These are phyloP conservation scores for Mastigias papua DNA, from an alignment of 30 jellyfish, hydroid and myxozoan species.

Conservation along the genomic window DNA sequence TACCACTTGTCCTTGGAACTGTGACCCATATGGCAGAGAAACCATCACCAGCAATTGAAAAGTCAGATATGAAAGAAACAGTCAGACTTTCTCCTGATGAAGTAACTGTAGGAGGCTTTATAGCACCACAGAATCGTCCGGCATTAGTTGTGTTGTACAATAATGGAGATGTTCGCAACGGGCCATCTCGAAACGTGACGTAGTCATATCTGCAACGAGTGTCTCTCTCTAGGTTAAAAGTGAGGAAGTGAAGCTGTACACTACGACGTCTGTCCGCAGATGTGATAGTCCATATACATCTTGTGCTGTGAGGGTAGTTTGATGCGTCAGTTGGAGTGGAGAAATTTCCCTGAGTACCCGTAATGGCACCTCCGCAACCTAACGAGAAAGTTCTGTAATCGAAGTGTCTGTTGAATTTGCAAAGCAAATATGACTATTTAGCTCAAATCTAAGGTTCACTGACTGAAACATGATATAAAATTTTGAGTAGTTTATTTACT, in stretches of 20 bases:
- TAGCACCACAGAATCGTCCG: constrained; percentile 83
- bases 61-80: constrained; percentile 61
- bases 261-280: constrained; percentile 41
- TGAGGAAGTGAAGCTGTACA: constrained; percentile 58
- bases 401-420: too few species aligned
- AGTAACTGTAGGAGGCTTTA: constrained; percentile 67
- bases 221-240: constrained; percentile 65
- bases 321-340: constrained; percentile 53
- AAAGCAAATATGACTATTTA: too few species aligned
- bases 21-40: constrained; percentile 82
- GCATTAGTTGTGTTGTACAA: constrained; percentile 35
- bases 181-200: constrained; percentile 79
- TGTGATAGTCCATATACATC: constrained; percentile 75
- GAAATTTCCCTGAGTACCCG: constrained; percentile 53
- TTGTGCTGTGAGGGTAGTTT: constrained; percentile 64
- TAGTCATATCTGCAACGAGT: constrained; percentile 64
- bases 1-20: constrained; percentile 66
- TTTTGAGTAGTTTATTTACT: too few species aligned
- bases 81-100: constrained; percentile 82
- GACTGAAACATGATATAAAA: too few species aligned
- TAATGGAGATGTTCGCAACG: constrained; percentile 47
- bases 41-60: constrained; percentile 49
- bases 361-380: constrained; percentile 77
- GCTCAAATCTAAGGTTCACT: too few species aligned
- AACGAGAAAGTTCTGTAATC: too few species aligned